A percentile compares a stretch with the other conserved stretches of the same genome.
phyloP scores from a whole-genome alignment of 2,113 vertebrate species.

The Xiphorhynchus elegans region DNA sequence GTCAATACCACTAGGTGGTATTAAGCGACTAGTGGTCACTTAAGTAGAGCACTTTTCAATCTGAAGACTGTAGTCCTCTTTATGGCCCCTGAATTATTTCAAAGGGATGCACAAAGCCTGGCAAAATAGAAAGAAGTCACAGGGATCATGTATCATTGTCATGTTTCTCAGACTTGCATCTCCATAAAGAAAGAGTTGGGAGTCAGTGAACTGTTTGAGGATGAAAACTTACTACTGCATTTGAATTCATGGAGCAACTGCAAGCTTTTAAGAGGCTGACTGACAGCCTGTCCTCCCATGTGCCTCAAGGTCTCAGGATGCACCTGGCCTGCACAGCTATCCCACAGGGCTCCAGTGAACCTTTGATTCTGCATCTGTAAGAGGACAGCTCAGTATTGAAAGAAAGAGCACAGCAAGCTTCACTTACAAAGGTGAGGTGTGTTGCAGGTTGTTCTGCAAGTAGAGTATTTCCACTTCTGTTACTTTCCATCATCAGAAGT shows the following conservation, averaged over 20 bases:
- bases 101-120: not conserved
- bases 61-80: not conserved
- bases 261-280: not conserved
- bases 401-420: not conserved
- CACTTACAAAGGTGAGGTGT: not conserved
- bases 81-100: not conserved
- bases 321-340: not conserved
- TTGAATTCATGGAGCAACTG: not conserved
- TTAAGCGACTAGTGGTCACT: not conserved
- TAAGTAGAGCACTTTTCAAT: not conserved
- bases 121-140: not conserved
- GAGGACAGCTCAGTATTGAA: not conserved
- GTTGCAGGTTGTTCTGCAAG: not conserved
- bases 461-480: not conserved
- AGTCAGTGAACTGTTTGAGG: not conserved
- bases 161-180: not conserved
- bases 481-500: not conserved
- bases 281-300: accelerated
- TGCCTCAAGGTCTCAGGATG: not conserved
- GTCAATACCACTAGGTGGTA: not conserved
- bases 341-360: accelerated
- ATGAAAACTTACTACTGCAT: not conserved
- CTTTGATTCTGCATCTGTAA: not conserved
- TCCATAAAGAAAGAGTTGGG: not conserved
- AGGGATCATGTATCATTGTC: not conserved